These are phyloP conservation scores for Colletes gigas DNA, from an alignment of 1,140 invertebrate species.

Conservation along the genomic window DNA sequence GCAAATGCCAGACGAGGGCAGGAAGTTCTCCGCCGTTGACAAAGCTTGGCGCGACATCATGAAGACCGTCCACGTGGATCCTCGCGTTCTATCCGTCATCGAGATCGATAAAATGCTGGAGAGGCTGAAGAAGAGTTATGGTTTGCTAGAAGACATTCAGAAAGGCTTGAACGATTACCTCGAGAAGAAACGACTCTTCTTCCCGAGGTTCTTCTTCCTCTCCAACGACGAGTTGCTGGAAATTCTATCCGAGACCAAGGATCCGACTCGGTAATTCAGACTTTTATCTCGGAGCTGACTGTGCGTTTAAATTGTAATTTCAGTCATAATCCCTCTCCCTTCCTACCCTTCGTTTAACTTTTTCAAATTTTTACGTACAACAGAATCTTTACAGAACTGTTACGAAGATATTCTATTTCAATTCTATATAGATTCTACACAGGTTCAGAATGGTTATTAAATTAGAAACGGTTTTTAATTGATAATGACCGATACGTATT, in stretches of 20 bases:
- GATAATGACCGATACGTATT: no score
- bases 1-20: conserved; percentile 93
- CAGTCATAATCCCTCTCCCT: no score
- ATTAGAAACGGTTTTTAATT: no score
- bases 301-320: no score
- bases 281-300: no score
- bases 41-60: conserved; percentile 97
- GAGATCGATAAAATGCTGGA: conserved; percentile 97
- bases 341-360: no score
- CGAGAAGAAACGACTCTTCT: conserved; percentile 97
- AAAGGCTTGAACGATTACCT: conserved; percentile 97
- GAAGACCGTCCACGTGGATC: conserved; percentile 90
- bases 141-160: conserved; percentile 93
- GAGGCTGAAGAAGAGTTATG: conserved; percentile 92
- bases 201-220: conserved; percentile 98
- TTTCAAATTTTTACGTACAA: no score
- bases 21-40: conserved; percentile 93
- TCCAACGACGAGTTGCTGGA: conserved; percentile 98
- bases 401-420: no score
- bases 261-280: conserved; percentile 89
- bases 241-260: conserved; percentile 98
- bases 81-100: conserved; percentile 90
- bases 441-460: no score
- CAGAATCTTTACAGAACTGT: no score
- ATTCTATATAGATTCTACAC: no score